A percentile compares a stretch with the other conserved stretches of the same genome.
These are phyloP conservation scores for Bacillus rossius DNA, from an alignment of 1,140 invertebrate species.

Conservation along the genomic window DNA sequence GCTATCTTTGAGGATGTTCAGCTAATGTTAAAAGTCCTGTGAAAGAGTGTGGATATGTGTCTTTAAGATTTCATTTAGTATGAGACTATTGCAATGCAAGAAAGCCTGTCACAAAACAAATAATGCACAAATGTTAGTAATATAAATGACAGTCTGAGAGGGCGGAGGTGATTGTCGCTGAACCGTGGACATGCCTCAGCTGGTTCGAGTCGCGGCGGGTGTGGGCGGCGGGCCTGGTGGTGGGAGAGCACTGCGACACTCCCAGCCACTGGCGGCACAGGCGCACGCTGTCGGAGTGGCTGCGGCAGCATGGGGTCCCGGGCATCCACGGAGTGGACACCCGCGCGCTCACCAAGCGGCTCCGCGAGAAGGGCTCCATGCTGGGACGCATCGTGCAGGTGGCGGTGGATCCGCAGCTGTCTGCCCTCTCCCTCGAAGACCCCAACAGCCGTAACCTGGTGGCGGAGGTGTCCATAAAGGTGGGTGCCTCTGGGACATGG, in stretches of 20 bases:
- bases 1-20: too few species aligned
- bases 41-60: too few species aligned
- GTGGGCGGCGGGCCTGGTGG: conserved; percentile 89
- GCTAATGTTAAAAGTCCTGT: too few species aligned
- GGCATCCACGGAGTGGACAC: conserved; percentile 92
- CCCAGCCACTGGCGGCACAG: conserved; percentile 87
- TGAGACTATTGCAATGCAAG: too few species aligned
- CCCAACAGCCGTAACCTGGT: conserved; percentile 89
- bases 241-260: conserved; percentile 79
- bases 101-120: too few species aligned
- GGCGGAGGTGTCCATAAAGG: conserved; percentile 80
- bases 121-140: too few species aligned
- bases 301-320: conserved; percentile 70
- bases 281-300: conserved; percentile 78
- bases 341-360: conserved; percentile 77
- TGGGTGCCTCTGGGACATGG: conserved; percentile 42
- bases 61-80: too few species aligned
- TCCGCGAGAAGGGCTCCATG: conserved; percentile 77
- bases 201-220: conserved; percentile 91
- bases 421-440: conserved; percentile 51
- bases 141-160: too few species aligned
- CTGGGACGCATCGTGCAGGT: conserved; percentile 69
- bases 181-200: too few species aligned
- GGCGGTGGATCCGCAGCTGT: conserved; percentile 39
- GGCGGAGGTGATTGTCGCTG: too few species aligned